These are phyloP conservation scores for Drosophila ironensis DNA, from an alignment of 1,140 invertebrate genomes.

Conservation along the genomic window DNA sequence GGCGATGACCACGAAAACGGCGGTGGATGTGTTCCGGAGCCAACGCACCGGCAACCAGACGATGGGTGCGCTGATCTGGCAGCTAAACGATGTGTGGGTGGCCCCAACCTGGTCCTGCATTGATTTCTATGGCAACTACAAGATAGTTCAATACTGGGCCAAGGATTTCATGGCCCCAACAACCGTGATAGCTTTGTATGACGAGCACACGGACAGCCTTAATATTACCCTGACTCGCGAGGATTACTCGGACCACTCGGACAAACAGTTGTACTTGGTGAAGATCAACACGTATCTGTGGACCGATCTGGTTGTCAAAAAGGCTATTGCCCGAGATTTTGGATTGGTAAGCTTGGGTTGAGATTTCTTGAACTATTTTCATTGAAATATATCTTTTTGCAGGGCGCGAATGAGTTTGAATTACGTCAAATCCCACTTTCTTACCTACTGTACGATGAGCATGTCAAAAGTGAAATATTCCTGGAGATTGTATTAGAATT, in stretches of 20 bases:
- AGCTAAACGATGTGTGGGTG: slow-evolving; percentile 99
- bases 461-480: slow-evolving; percentile 44
- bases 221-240: slow-evolving; percentile 61
- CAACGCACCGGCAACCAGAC: slow-evolving; percentile 87
- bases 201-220: slow-evolving; percentile 36
- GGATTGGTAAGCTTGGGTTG: slow-evolving; percentile 52
- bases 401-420: slow-evolving; percentile 40
- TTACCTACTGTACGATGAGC: slow-evolving; percentile 27
- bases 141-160: slow-evolving; percentile 93
- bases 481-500: slow-evolving; percentile 47
- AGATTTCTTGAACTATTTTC: too few relatives aligned
- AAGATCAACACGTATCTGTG: slow-evolving; percentile 60
- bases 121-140: slow-evolving; percentile 83
- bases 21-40: slow-evolving; percentile 94
- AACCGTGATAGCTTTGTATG: slow-evolving; percentile 53
- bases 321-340: slow-evolving; percentile 31
- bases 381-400: background rate
- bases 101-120: slow-evolving; percentile 97
- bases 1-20: slow-evolving; percentile 91
- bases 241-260: slow-evolving; percentile 19
- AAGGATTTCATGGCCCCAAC: slow-evolving; percentile 91
- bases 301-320: slow-evolving; percentile 53
- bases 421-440: slow-evolving; percentile 29
- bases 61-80: slow-evolving; percentile 99
- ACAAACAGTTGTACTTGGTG: slow-evolving; percentile 37